These are phyloP conservation scores for Cydia fagiglandana DNA, from an alignment of 1,140 invertebrate species.

Conservation along the genomic window DNA sequence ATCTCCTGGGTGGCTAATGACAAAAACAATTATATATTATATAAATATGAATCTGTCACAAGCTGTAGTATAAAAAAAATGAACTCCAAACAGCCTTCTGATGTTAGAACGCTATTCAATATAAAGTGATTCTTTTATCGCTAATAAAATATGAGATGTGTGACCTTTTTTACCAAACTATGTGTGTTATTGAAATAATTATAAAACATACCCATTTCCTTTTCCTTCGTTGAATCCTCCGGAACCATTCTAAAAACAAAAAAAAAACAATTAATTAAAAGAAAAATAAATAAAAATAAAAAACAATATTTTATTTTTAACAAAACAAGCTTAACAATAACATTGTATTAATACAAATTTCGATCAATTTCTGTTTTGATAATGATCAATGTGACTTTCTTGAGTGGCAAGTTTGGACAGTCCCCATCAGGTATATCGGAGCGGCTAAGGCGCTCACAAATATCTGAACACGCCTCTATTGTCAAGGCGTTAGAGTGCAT, in stretches of 20 bases:
- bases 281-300: conserved; percentile 72
- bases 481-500: too few species aligned
- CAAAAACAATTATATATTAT: conserved; percentile 33
- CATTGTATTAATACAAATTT: conserved; percentile 30
- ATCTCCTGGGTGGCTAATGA: conserved; percentile 90
- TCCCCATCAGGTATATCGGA: too few species aligned
- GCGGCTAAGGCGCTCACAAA: too few species aligned
- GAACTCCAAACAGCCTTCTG: too few species aligned
- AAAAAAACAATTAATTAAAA: conserved; percentile 80
- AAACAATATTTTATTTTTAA: conserved; percentile 56
- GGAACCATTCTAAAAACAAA: conserved; percentile 90
- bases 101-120: too few species aligned
- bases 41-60: background rate
- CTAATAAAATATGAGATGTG: too few species aligned
- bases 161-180: too few species aligned
- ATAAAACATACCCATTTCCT: conserved; percentile 84
- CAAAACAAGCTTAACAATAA: conserved; percentile 44
- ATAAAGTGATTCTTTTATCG: too few species aligned
- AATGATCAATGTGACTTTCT: too few species aligned
- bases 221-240: conserved; percentile 86
- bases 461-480: too few species aligned
- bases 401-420: background rate
- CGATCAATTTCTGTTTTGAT: conserved; percentile 38
- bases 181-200: background rate
- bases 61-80: background rate